A percentile compares a stretch with the other conserved stretches of the same genome.
phyloP scores from a whole-genome alignment of 2,797 vertebrate genomes.

The Melopsittacus undulatus region DNA sequence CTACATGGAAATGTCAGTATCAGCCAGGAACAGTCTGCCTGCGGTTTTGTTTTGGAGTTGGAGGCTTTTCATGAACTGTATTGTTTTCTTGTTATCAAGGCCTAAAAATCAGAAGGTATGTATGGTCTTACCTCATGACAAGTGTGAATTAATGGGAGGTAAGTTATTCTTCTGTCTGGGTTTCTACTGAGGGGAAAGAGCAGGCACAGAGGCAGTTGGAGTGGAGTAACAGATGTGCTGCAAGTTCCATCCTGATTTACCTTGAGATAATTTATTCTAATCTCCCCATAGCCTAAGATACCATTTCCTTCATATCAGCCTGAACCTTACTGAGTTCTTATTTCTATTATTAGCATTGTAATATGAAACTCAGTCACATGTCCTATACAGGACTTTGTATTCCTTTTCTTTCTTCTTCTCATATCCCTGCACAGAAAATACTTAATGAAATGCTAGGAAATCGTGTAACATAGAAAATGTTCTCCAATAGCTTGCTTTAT shows the following conservation, averaged over 20 bases:
- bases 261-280: constrained; percentile 27
- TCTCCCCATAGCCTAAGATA: background rate
- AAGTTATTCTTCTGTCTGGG: background rate
- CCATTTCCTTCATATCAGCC: constrained; percentile 1
- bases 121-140: background rate
- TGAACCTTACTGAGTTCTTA: background rate
- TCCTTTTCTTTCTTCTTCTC: constrained; percentile 8
- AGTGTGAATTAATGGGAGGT: background rate
- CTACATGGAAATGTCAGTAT: background rate
- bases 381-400: background rate
- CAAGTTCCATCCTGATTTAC: constrained; percentile 27
- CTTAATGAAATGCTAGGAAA: background rate
- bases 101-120: background rate
- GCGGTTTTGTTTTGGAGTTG: background rate
- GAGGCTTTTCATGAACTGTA: background rate
- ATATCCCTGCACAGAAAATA: background rate
- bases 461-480: background rate
- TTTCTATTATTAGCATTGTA: constrained; percentile 49
- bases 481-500: background rate
- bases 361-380: background rate
- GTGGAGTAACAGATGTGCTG: background rate
- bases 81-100: background rate
- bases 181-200: background rate
- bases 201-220: background rate
- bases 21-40: background rate